A percentile compares a stretch with the other conserved stretches of the same genome.
Evolutionary conservation across 2,113 vertebrate species (phyloP).

Genomic region (Gobius niger): DNA sequence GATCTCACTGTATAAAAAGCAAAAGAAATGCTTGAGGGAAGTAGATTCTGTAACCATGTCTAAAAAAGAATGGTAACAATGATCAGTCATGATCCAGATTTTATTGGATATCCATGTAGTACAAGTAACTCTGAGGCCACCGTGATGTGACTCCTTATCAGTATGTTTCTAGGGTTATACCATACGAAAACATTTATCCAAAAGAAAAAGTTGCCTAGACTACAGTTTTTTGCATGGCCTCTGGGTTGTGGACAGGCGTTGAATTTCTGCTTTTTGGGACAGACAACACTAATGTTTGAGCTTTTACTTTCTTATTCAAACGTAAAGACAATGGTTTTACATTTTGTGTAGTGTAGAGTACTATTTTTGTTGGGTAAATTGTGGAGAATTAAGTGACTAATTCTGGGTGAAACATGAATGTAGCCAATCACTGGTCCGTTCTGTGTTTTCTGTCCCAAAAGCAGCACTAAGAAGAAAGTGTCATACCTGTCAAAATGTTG

Average conservation of each 20-base stretch:
- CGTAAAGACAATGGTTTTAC: too few species aligned
- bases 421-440: background rate
- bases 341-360: background rate
- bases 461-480: background rate
- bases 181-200: too few species aligned
- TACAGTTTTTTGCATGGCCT: conserved; percentile 34
- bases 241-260: conserved; percentile 11
- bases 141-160: background rate
- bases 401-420: background rate
- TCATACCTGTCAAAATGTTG: conserved; percentile 10
- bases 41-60: too few species aligned
- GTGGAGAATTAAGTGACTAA: background rate
- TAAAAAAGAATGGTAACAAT: too few species aligned
- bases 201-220: too few species aligned
- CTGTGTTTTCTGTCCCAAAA: conserved; percentile 1
- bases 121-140: background rate
- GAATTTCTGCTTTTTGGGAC: conserved; percentile 34
- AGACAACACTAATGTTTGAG: conserved; percentile 18
- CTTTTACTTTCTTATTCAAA: background rate
- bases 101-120: background rate
- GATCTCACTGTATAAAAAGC: background rate
- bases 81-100: background rate
- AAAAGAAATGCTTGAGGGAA: background rate
- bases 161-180: too few species aligned
- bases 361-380: background rate